phyloP scores from a whole-genome alignment of 2,113 vertebrate species.

The Gobio gobio region DNA sequence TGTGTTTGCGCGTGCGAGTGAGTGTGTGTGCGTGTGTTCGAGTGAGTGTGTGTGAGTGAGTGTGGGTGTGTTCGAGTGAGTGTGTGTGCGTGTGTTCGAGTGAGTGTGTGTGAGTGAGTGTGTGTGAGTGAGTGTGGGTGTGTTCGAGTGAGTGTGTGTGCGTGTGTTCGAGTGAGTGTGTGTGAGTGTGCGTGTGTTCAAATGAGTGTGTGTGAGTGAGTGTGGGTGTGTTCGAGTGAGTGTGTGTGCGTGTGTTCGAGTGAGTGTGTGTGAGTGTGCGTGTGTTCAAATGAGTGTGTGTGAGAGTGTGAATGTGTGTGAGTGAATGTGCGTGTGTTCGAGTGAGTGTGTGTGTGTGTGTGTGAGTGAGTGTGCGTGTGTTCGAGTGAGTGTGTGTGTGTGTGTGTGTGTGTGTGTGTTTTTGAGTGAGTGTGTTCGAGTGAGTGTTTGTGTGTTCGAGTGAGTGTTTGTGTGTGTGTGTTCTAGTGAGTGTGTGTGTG shows the following conservation, averaged over 20 bases:
- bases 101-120: conserved; percentile 51
- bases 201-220: conserved; percentile 15
- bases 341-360: neutral
- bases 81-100: conserved; percentile 59
- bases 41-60: conserved; percentile 49
- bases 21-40: conserved; percentile 23
- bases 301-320: neutral
- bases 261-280: neutral
- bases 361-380: neutral
- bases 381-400: neutral
- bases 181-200: neutral
- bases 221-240: neutral
- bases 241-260: neutral
- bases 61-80: conserved; percentile 47
- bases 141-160: conserved; percentile 2
- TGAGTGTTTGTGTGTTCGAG: neutral
- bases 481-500: conserved; percentile 20
- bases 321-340: neutral
- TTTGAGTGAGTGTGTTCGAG: no score
- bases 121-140: neutral
- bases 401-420: neutral
- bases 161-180: neutral
- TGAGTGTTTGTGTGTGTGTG: neutral
- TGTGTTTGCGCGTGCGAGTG: conserved; percentile 51
- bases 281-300: conserved; percentile 14